Evolutionary conservation across 2,797 vertebrate species (phyloP).

Genomic region (Gymnopithys bicolor): DNA sequence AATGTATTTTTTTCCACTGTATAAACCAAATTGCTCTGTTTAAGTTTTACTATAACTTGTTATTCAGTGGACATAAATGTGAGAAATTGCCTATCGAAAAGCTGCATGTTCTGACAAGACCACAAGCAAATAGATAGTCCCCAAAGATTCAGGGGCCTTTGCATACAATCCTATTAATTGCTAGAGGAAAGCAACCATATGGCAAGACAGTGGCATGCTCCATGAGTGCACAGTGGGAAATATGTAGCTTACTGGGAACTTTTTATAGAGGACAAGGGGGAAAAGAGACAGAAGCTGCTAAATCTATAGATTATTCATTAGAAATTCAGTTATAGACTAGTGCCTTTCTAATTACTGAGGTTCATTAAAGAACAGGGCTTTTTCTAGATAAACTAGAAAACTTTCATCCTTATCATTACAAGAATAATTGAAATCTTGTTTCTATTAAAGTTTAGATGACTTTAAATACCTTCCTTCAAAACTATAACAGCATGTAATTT

Average conservation of each 20-base stretch:
- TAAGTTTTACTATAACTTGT: conserved; percentile 27
- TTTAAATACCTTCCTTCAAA: conserved; percentile 51
- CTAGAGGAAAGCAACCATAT: conserved; percentile 65
- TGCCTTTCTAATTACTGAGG: conserved; percentile 46
- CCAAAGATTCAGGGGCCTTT: conserved; percentile 64
- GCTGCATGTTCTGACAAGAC: conserved; percentile 69
- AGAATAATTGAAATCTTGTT: conserved; percentile 59
- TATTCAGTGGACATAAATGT: conserved; percentile 56
- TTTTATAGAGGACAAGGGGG: conserved; percentile 25
- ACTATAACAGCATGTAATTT: conserved; percentile 46
- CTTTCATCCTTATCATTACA: conserved; percentile 46
- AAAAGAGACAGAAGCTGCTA: not conserved
- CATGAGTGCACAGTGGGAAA: conserved; percentile 43
- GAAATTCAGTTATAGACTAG: conserved; percentile 12
- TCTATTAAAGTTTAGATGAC: conserved; percentile 53
- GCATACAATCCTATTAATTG: conserved; percentile 72
- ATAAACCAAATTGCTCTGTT: not conserved
- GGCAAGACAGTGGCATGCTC: conserved; percentile 37
- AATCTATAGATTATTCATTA: conserved; percentile 67
- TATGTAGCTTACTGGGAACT: conserved; percentile 27
- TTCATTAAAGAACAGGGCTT: conserved; percentile 43
- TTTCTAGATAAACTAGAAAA: conserved; percentile 58
- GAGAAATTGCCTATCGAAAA: conserved; percentile 47
- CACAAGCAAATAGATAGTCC: conserved; percentile 65
- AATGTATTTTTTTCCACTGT: not conserved